phyloP scores from a whole-genome alignment of 2,888 invertebrate genomes.

The Pasiphila rectangulata region DNA sequence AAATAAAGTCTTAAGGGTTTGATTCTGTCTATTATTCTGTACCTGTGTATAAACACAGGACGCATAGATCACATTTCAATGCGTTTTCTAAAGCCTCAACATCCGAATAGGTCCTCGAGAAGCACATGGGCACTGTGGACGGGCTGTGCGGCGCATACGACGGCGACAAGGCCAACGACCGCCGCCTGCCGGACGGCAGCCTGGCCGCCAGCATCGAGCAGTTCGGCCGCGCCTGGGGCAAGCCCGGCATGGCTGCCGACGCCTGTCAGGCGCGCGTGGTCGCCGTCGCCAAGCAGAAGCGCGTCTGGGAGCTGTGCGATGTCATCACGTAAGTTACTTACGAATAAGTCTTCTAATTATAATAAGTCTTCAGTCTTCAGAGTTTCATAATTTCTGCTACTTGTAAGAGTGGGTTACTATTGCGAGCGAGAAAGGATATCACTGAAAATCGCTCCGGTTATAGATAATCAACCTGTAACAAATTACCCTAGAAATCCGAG shows the following conservation, averaged over 20 bases:
- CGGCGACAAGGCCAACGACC: constrained; percentile 84
- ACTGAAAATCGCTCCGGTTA: no score
- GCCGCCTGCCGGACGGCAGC: constrained; percentile 84
- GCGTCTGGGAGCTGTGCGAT: constrained; percentile 85
- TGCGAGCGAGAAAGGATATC: no score
- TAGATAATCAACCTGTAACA: no score
- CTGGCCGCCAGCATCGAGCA: constrained; percentile 82
- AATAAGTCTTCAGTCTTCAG: no score
- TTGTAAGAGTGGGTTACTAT: no score
- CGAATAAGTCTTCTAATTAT: no score
- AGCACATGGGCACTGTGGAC: constrained; percentile 83
- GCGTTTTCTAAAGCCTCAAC: no score
- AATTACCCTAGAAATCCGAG: no score
- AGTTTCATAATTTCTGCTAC: no score
- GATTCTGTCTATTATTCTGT: no score
- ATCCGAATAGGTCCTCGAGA: constrained; percentile 82
- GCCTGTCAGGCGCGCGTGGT: constrained; percentile 83
- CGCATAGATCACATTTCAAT: no score
- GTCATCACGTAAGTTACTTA: constrained; percentile 84
- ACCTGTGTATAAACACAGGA: no score
- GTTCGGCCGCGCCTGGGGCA: constrained; percentile 89
- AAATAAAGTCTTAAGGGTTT: background rate
- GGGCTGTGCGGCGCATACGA: constrained; percentile 91
- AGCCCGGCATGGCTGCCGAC: constrained; percentile 66
- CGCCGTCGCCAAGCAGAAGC: constrained; percentile 81